Base-by-base conservation (phyloP, 2,113 vertebrate genomes). In the Mormyrus iriodes region DNA sequence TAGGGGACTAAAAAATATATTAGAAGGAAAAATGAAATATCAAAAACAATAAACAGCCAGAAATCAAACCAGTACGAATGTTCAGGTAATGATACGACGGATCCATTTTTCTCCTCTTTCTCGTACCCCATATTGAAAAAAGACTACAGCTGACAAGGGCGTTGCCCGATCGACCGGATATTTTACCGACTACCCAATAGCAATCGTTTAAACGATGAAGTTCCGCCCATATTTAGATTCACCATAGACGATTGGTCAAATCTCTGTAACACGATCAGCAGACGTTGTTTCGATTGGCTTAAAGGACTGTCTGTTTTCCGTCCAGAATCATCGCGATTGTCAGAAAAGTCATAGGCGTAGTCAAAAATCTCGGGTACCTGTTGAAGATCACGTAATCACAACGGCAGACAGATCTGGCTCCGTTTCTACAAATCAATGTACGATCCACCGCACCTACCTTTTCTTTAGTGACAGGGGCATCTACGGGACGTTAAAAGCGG, bases 31-130 rank as follows among this genome's bases (percentile, higher is more conserved):
- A 98, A 90, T 1, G 65, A 91, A 27, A 97, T 2, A 90, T 99
- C 96, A 88, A 98, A 95, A 3, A 97, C 39, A 17, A 97, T 1
- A 88, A 99, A 97, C 4, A 96, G 88, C 97, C 97, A 98, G 1
- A 98, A 84, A 65, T 98, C 98, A 88, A 97, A 94, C 98, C 98
- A 99, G 93, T 98, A 99, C 0, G 96, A 97, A 24, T 97, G 96
- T 58, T 95, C 95, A 0, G 95, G 95, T 4, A 97, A 88, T 5
- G 90, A 86, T 8, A 83, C 7, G 1, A 83, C 3, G 0, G 0
- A 86, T 5, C 7, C 88, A 3, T 48, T 44, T 8, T 79, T 52
- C 8, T 76, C 65, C 13, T 73, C 49, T 55, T 90, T 87, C 31
- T 82, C 87, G 3, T 35, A 48, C 48, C 69, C 92, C 91, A 92